A percentile compares a stretch with the other conserved stretches of the same genome.
Evolutionary conservation across 2,113 vertebrate species (phyloP).

Genomic region (Synodontis membranacea): DNA sequence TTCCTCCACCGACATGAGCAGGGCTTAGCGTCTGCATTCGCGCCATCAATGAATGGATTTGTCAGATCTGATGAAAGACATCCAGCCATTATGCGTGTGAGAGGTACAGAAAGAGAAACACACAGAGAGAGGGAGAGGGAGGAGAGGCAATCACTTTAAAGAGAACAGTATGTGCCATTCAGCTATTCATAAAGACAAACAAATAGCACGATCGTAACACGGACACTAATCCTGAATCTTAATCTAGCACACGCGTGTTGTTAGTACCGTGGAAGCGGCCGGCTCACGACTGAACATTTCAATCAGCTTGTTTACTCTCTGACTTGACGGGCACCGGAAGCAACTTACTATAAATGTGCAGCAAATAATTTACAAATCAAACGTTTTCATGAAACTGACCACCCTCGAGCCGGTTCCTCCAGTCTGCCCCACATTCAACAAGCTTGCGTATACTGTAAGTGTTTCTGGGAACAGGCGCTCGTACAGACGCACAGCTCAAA

Average conservation of each 20-base stretch:
- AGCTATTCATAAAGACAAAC: neutral
- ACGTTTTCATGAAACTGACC: neutral
- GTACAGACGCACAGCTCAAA: neutral
- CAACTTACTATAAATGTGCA: neutral
- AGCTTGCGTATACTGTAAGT: neutral
- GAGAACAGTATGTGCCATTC: neutral
- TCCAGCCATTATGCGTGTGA: constrained; percentile 46
- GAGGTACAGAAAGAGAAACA: neutral
- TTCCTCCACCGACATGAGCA: neutral
- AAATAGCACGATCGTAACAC: neutral
- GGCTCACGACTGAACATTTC: neutral
- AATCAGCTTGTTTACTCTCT: neutral
- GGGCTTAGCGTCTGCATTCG: constrained; percentile 46
- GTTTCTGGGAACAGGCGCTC: neutral
- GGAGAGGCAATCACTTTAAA: neutral
- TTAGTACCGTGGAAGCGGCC: neutral
- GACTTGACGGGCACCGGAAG: neutral
- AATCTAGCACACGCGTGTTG: neutral
- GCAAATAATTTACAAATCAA: neutral
- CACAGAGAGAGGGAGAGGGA: constrained; percentile 16
- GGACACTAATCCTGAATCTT: neutral
- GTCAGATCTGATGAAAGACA: constrained; percentile 61
- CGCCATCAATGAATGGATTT: constrained; percentile 58
- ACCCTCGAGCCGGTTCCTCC: neutral
- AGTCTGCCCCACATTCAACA: neutral